Conservation (phyloP, 2,888 invertebrate species). For the Coronaproctus castanopsis region DNA sequence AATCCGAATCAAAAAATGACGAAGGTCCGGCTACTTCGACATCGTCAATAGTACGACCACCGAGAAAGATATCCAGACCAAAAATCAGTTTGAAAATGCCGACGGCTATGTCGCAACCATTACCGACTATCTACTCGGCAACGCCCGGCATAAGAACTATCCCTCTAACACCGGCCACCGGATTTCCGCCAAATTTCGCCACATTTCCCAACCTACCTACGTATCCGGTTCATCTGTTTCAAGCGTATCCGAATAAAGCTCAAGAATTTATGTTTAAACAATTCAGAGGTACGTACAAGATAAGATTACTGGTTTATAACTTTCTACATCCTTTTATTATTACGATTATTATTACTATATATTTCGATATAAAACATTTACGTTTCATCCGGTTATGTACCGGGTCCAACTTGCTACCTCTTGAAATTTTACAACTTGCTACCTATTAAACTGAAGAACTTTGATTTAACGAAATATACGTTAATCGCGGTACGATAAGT, state of each 20-base stretch:
- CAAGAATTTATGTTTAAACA: slow-evolving; percentile 62
- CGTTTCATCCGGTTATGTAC: neutral
- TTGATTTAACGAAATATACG: too few relatives aligned
- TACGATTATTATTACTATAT: too few relatives aligned
- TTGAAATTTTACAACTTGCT: too few relatives aligned
- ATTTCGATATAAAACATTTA: neutral
- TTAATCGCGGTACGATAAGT: too few relatives aligned
- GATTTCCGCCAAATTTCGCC: slow-evolving; percentile 24
- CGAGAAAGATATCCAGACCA: slow-evolving; percentile 26
- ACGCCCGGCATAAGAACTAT: slow-evolving; percentile 22
- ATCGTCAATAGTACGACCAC: slow-evolving; percentile 21
- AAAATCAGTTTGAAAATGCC: slow-evolving; percentile 34
- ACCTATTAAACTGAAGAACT: too few relatives aligned
- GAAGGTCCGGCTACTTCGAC: slow-evolving; percentile 22
- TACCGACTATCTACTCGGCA: slow-evolving; percentile 26
- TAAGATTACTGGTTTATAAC: neutral
- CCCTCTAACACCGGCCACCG: slow-evolving; percentile 27
- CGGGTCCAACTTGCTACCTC: neutral
- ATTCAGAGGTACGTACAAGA: slow-evolving; percentile 36
- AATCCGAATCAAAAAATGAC: neutral
- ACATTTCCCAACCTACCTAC: too few relatives aligned
- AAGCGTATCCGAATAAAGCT: slow-evolving; percentile 41
- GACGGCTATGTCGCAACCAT: slow-evolving; percentile 26
- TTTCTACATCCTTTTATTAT: neutral
- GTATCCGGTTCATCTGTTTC: slow-evolving; percentile 24